Base-by-base conservation (phyloP, 2,888 invertebrate genomes). In the Acronicta aceris region DNA sequence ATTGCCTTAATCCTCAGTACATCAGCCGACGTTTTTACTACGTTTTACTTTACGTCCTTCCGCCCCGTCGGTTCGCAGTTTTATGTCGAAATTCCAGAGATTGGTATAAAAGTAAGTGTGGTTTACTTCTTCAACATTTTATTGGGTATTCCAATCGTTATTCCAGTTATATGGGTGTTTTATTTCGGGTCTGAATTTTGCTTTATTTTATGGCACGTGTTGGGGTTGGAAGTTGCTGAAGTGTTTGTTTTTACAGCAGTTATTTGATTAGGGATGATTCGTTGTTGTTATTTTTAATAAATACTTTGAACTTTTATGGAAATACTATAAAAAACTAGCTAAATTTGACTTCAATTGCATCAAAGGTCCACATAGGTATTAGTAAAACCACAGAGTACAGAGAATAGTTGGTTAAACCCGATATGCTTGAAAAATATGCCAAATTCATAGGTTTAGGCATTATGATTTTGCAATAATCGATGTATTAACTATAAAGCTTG, bases 41-140 rank as follows among this genome's bases (percentile, higher is more conserved):
- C 61, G 16, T 13, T 12, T 57, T 42, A 64, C 60, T 76, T 53
- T 59, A 48, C 47, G 46, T 53, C 42, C 50, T 65, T 59, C 78
- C 64, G 46, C 61, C 57, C 49, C 46, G 50, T n/a, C 13, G 58
- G 40, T 69, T 57, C 16, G 48, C 43, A 49, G 61, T 52, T 67
- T 55, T 58, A 62, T 50, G 42, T 56, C 43, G 36, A 59, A 54
- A 33, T 48, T 61, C 59, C 43, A 59, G 48, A 60, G 55, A 69
- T 72, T 65, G 64, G 54, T 15, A 57, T 76, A 57, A 69, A 78
- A 72, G 64, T 76, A 59, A 78, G 67, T 57, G 59, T 52, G 60
- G 65, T 69, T 76, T 60, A 62, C 51, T 69, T 45, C 53, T 50
- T 47, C 46, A 54, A 13, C 48, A 56, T 62, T 69, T 78, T 78